A percentile compares a stretch with the other conserved stretches of the same genome.
Evolutionary conservation across 2,797 vertebrate species (phyloP).

Genomic region (Hyperoplus immaculatus): DNA sequence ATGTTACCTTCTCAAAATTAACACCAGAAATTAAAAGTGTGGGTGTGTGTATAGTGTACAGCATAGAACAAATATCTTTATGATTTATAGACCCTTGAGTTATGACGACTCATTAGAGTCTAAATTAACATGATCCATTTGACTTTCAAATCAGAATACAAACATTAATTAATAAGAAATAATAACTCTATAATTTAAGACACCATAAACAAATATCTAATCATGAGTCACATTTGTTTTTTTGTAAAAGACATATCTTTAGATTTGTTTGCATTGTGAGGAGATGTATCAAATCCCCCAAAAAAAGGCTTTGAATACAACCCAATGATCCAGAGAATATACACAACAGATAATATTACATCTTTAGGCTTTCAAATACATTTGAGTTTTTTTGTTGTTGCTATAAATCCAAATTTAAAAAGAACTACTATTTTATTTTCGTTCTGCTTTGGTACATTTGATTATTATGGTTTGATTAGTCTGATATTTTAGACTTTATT

Average conservation of each 20-base stretch:
- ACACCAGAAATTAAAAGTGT: background rate
- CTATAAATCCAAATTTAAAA: background rate
- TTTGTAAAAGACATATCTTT: background rate
- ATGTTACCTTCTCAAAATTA: background rate
- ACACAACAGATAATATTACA: background rate
- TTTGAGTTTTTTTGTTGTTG: background rate
- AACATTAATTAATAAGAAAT: slow-evolving; percentile 26
- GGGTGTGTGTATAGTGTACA: slow-evolving; percentile 10
- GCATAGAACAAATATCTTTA: slow-evolving; percentile 16
- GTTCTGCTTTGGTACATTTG: too few relatives aligned
- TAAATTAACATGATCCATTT: slow-evolving; percentile 26
- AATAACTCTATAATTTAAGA: slow-evolving; percentile 39
- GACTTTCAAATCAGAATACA: slow-evolving; percentile 48
- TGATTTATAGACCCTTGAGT: slow-evolving; percentile 19
- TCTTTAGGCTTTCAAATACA: background rate
- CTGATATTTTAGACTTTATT: too few relatives aligned
- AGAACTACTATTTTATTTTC: background rate
- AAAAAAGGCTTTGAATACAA: slow-evolving; percentile 1
- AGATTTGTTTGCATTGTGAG: background rate
- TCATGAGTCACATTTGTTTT: slow-evolving; percentile 16
- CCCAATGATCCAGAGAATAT: background rate
- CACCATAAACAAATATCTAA: slow-evolving; percentile 25
- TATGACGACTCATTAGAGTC: slow-evolving; percentile 31
- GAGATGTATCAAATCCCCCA: too few relatives aligned
- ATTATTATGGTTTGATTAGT: background rate